Conservation (phyloP, 2,888 invertebrate genomes). For the Tillus elongatus region DNA sequence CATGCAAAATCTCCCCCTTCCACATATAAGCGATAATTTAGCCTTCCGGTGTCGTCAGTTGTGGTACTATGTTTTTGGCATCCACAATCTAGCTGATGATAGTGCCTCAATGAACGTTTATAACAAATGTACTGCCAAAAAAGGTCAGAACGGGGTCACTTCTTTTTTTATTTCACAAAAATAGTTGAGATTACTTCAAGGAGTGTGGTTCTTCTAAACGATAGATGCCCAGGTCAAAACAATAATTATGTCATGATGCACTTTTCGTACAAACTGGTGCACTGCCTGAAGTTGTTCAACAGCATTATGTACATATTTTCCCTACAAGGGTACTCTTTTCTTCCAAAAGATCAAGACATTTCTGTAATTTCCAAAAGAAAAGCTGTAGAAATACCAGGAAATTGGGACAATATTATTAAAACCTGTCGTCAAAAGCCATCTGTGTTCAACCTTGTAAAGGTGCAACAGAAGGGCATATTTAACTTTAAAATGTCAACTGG, state of each 20-base stretch:
- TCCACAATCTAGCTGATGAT: constrained; percentile 17
- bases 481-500: constrained; percentile 2
- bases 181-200: not conserved
- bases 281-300: constrained; percentile 13
- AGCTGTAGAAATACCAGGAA: constrained; percentile 5
- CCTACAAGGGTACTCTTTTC: constrained; percentile 12
- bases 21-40: constrained; percentile 16
- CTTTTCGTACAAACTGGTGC: constrained; percentile 14
- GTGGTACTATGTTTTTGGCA: constrained; percentile 20
- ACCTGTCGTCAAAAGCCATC: constrained; percentile 5
- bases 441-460: not conserved
- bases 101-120: constrained; percentile 16
- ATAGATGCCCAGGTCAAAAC: constrained; percentile 19
- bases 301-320: constrained; percentile 16
- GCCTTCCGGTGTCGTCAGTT: constrained; percentile 18
- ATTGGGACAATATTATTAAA: constrained; percentile 6
- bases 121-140: constrained; percentile 13
- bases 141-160: constrained; percentile 17
- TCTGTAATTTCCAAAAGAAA: constrained; percentile 7
- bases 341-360: constrained; percentile 15
- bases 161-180: constrained; percentile 14
- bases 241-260: constrained; percentile 16
- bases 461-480: constrained; percentile 5
- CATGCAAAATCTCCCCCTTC: constrained; percentile 19
- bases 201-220: constrained; percentile 12